These are phyloP conservation scores for Turnix velox DNA, from an alignment of 2,113 vertebrate genomes.

Conservation along the genomic window DNA sequence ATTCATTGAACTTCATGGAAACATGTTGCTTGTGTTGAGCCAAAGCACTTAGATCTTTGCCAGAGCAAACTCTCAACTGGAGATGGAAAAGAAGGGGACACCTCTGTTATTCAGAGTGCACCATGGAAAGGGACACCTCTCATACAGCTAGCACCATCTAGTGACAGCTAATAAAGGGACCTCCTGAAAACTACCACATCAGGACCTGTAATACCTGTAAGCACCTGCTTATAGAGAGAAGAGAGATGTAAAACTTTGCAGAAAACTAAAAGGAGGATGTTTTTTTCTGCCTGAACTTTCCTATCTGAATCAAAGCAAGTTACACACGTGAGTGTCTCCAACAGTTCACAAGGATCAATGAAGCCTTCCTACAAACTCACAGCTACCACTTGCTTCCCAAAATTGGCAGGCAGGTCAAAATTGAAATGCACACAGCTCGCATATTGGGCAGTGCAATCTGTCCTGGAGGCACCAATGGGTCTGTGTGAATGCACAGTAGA, in stretches of 20 bases:
- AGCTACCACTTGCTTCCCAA: fast-evolving
- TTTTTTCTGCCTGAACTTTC: background rate
- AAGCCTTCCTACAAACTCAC: background rate
- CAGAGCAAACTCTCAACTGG: fast-evolving
- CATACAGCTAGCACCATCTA: conserved; percentile 61
- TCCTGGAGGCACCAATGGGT: background rate
- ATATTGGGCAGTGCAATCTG: background rate
- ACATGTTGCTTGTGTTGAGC: background rate
- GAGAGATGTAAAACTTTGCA: background rate
- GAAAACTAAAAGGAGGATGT: background rate
- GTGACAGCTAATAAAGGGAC: conserved; percentile 47
- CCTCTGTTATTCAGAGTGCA: no score
- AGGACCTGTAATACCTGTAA: fast-evolving
- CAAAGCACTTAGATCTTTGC: background rate
- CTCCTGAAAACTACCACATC: background rate
- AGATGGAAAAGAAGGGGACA: background rate
- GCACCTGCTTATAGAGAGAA: background rate
- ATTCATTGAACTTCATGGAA: background rate
- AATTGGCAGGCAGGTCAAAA: background rate
- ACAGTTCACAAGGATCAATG: background rate
- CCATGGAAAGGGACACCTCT: no score
- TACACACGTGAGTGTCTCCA: background rate
- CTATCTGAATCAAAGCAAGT: background rate
- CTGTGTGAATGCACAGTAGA: background rate
- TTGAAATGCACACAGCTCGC: background rate